Evolutionary conservation across 2,113 vertebrate species (phyloP).

Genomic region (Ctenodactylus gundi): DNA sequence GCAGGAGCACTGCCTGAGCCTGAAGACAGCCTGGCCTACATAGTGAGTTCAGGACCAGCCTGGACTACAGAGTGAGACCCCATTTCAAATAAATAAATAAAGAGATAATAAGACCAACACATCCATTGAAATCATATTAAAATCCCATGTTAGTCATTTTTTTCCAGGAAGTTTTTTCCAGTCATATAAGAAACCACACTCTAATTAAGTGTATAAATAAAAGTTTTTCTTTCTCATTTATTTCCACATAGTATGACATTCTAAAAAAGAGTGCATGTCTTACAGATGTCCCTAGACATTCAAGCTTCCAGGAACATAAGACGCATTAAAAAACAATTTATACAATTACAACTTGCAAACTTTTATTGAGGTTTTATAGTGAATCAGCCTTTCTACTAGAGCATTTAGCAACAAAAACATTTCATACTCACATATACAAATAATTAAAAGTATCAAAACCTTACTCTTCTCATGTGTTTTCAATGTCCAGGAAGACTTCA

Average conservation of each 20-base stretch:
- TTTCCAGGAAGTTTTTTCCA: background rate
- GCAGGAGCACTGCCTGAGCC: no score
- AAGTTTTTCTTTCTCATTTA: background rate
- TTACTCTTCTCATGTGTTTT: background rate
- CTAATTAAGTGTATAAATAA: background rate
- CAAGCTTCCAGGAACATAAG: background rate
- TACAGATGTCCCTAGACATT: background rate
- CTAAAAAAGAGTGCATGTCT: background rate
- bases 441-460: background rate
- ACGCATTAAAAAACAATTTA: background rate
- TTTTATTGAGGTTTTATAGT: constrained; percentile 37
- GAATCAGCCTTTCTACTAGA: background rate
- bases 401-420: background rate
- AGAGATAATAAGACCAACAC: no score
- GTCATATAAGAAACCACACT: background rate
- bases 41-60: no score
- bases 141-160: background rate
- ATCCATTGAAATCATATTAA: constrained; percentile 10
- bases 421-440: background rate
- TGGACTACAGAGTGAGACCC: no score
- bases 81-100: no score
- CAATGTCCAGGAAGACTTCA: background rate
- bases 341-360: background rate
- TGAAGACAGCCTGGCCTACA: no score
- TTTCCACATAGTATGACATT: background rate